Percentiles rank a stretch among this genome's conserved stretches.
phyloP scores from a whole-genome alignment of 2,797 vertebrate species.

The Fratercula arctica region DNA sequence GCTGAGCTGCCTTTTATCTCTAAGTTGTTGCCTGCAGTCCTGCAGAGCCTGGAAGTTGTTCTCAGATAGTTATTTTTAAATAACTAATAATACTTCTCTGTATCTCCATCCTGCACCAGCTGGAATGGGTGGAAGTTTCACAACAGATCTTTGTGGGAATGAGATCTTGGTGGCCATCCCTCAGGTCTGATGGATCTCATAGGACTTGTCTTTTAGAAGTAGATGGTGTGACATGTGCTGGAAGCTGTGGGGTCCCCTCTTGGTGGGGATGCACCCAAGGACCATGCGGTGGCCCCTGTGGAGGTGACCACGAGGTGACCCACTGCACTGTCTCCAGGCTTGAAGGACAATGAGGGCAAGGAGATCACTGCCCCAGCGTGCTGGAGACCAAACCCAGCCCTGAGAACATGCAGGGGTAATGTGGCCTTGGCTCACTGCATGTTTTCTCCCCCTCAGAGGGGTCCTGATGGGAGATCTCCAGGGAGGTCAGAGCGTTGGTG shows the following conservation, averaged over 20 bases:
- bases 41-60: slow-evolving; percentile 25
- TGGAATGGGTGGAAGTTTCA: not conserved
- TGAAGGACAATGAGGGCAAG: not conserved
- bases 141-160: not conserved
- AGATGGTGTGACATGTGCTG: not conserved
- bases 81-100: not conserved
- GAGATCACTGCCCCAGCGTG: rapidly evolving
- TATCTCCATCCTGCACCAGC: not conserved
- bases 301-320: not conserved
- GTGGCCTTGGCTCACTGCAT: not conserved
- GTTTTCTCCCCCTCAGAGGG: not conserved
- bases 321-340: rapidly evolving
- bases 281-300: rapidly evolving
- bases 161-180: not conserved
- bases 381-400: not conserved
- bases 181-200: not conserved
- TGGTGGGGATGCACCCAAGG: not conserved
- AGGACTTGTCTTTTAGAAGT: not conserved
- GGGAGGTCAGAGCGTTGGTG: not conserved
- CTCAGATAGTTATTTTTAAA: slow-evolving; percentile 54
- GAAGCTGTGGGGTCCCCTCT: not conserved
- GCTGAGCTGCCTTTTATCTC: slow-evolving; percentile 55
- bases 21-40: not conserved
- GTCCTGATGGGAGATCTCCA: not conserved
- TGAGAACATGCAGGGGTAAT: rapidly evolving